Percentiles rank a stretch among this genome's conserved stretches.
phyloP scores from a whole-genome alignment of 2,797 vertebrate genomes.

The Ispidina lecontei region DNA sequence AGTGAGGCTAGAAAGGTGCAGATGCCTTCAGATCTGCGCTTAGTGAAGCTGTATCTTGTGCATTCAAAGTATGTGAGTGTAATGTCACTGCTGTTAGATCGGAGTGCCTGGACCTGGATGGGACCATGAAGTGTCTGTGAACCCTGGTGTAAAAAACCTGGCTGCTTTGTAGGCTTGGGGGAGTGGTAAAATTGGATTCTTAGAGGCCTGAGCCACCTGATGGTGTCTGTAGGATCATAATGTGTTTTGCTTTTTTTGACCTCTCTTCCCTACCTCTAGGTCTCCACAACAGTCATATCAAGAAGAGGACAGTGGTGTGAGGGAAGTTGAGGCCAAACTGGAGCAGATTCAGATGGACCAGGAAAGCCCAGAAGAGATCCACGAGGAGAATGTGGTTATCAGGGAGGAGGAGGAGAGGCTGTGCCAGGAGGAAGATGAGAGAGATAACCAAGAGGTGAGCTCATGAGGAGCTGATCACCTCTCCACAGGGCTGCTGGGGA shows the following conservation, averaged over 20 bases:
- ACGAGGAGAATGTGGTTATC: conserved; percentile 75
- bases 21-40: not conserved
- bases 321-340: conserved; percentile 78
- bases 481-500: not conserved
- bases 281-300: conserved; percentile 1
- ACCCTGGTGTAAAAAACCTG: not conserved
- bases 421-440: conserved; percentile 75
- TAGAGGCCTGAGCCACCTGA: not conserved
- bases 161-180: not conserved
- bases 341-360: conserved; percentile 80
- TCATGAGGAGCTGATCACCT: not conserved
- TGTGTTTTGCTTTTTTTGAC: not conserved
- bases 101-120: not conserved
- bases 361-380: conserved; percentile 77
- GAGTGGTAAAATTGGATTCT: not conserved
- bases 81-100: not conserved
- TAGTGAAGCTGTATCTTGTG: not conserved
- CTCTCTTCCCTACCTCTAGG: not conserved
- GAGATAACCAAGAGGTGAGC: conserved; percentile 36
- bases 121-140: not conserved
- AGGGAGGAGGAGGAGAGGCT: conserved; percentile 80
- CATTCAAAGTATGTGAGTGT: not conserved
- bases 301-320: conserved; percentile 61
- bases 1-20: not conserved
- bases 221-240: not conserved